Base-by-base conservation (phyloP, 2,888 invertebrate species). In the Zele albiditarsus region DNA sequence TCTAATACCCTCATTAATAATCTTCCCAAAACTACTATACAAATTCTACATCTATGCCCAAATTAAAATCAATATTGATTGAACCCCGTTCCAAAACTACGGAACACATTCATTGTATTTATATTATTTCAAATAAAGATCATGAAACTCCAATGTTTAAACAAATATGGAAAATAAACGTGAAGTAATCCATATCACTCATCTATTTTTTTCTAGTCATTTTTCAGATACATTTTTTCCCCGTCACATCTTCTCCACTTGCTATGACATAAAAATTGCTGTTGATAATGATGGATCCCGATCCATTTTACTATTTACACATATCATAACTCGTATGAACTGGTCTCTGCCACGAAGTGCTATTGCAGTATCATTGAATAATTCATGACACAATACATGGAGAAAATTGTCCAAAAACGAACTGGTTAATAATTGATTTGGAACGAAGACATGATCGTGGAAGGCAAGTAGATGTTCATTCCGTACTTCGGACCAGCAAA, bases 1-100 rank as follows among this genome's bases (percentile, higher is more conserved):
- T 57, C 68, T 25, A 65, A 65, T n/a, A 49, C 42, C 49, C 20
- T 33, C 67, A 62, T 14, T 74, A 71, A 71, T 33, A 62, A 74
- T 68, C 57, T 69, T 71, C 57, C 27, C 14, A 53, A 33, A 49
- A 42, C 33, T 53, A 6, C 12, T 14, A 31, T 38, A 28, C 63
- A 62, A 31, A 28, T 28, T 27, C 16, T 27, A 58, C 58, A 25
- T n/a, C n/a, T 27, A 31, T 31, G 5, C 31, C 31, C 8, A 3
- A 28, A 31, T 20, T 63, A 63, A 63, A 28, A 62, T 49, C 60
- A 63, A 62, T 63, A 71, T 63, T 33, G 42, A 46, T 14, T 62
- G 60, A 12, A n/a, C 38, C 38, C 10, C n/a, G 8, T 2, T 38
- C 38, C 12, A 6, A 8, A 6, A 38, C 0, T 2, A 38, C 38